A percentile compares a stretch with the other conserved stretches of the same genome.
phyloP scores from a whole-genome alignment of 1,140 invertebrate species.

The Drosophila athabasca region DNA sequence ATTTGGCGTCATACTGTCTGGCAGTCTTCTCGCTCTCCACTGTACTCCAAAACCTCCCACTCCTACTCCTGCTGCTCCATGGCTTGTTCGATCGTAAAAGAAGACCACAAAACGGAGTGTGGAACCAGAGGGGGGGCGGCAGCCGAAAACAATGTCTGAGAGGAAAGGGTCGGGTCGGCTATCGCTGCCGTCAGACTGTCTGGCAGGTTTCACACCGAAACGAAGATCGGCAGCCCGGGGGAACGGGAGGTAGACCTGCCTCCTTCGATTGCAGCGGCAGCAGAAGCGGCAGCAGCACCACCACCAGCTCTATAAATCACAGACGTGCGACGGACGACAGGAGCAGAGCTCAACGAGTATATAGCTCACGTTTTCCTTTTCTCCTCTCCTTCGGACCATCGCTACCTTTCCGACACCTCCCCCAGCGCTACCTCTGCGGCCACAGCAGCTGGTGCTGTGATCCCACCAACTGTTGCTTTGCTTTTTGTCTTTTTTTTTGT shows the following conservation, averaged over 20 bases:
- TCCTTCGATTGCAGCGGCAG: slow-evolving; percentile 13
- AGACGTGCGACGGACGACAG: slow-evolving; percentile 41
- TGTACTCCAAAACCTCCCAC: slow-evolving; percentile 27
- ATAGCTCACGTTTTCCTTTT: slow-evolving; percentile 73
- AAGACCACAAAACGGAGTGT: slow-evolving; percentile 71
- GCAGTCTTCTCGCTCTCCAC: slow-evolving; percentile 55
- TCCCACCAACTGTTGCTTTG: slow-evolving; percentile 38
- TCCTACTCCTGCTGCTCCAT: slow-evolving; percentile 3
- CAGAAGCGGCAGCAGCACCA: slow-evolving; percentile 42
- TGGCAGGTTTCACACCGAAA: slow-evolving; percentile 77
- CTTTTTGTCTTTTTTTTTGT: slow-evolving; percentile 34
- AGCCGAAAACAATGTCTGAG: slow-evolving; percentile 64
- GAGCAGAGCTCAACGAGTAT: slow-evolving; percentile 58
- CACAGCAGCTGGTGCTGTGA: slow-evolving; percentile 41
- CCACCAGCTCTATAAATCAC: slow-evolving; percentile 76
- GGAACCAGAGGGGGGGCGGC: slow-evolving; percentile 12
- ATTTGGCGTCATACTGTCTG: slow-evolving; percentile 81
- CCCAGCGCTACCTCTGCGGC: slow-evolving; percentile 31
- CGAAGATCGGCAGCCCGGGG: slow-evolving; percentile 39
- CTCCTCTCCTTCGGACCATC: slow-evolving; percentile 28
- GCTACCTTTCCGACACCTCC: slow-evolving; percentile 3
- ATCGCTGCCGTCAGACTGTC: slow-evolving; percentile 75
- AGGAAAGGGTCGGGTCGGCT: slow-evolving; percentile 26
- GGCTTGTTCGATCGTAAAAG: slow-evolving; percentile 57
- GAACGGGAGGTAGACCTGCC: slow-evolving; percentile 5